Conservation (phyloP, 2,797 vertebrate species). For the Parauchenoglanis ngamensis region DNA sequence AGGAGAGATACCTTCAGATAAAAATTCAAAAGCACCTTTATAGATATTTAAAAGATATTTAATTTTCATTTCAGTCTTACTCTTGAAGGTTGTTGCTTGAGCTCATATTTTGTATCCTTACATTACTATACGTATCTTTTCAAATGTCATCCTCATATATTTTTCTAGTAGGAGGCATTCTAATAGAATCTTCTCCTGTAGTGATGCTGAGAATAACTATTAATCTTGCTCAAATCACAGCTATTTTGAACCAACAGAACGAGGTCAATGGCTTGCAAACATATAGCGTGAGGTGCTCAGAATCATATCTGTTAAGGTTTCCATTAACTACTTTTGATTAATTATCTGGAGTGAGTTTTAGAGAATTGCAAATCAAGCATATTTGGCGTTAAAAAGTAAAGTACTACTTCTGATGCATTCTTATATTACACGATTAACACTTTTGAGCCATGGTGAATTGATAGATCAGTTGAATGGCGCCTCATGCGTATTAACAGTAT, state of each 20-base stretch:
- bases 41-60: background rate
- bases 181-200: slow-evolving; percentile 63
- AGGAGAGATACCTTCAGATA: background rate
- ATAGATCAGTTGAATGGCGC: background rate
- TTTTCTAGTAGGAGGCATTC: slow-evolving; percentile 55
- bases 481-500: background rate
- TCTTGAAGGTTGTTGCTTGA: too few relatives aligned
- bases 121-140: background rate
- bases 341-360: background rate
- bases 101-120: background rate
- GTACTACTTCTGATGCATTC: background rate
- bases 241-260: slow-evolving; percentile 80
- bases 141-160: slow-evolving; percentile 37
- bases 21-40: too few relatives aligned
- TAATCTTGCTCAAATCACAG: slow-evolving; percentile 79
- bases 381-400: background rate
- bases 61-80: background rate
- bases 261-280: slow-evolving; percentile 75
- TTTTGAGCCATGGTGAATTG: background rate
- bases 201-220: slow-evolving; percentile 67
- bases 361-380: slow-evolving; percentile 8
- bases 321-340: slow-evolving; percentile 64
- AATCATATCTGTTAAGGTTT: slow-evolving; percentile 66
- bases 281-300: slow-evolving; percentile 68
- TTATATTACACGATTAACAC: background rate